Evolutionary conservation across 2,113 vertebrate genomes (phyloP), one percentile per base, ranked within the genome.

Genomic region (Illadopsis cleaveri): DNA sequence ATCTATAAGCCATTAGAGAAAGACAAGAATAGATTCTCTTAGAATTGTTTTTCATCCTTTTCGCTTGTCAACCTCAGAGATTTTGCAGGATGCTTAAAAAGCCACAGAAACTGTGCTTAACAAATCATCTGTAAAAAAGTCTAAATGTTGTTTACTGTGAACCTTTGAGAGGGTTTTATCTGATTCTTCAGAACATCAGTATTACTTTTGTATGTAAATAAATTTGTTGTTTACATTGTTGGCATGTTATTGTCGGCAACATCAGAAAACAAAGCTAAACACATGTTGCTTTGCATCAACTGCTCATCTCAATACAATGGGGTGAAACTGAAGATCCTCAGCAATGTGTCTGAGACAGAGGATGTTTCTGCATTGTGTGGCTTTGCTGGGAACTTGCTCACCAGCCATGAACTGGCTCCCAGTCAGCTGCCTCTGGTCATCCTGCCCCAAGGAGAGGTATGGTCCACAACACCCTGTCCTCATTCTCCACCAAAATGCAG

Each of bases 1-100:
- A 92, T 96, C 90, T 88, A 86, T 96, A 95, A 91, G 56, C 75
- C 79, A 93, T 96, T 96, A 94, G 78, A 88, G 75, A 83, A 93
- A 88, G 84, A 87, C 54, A 88, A 90, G 73, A 96, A 95, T 88
- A 96, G 87, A 80, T 70, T 87, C n/a, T 56, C 44, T 60, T 82
- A 82, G 48, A 84, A 82, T 62, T 76, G 62, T 16, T 80, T 96
- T 94, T 88, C 72, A 87, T 64, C 19, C 23, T 28, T 91, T 95
- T 77, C 62, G 65, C 47, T 82, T 77, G 58, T 57, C 85, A 82
- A 28, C 42, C 62, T 88, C 45, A 70, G 30, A 79, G 71, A 62
- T n/a, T 64, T 68, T 68, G 38, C 37, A 60, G 60, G 64, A 58
- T 85, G 48, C 25, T 69, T 64, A 31, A 92, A 89, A 94, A 80